Conservation (phyloP, 2,113 vertebrate species). For the Anarhynchus alexandrinus region DNA sequence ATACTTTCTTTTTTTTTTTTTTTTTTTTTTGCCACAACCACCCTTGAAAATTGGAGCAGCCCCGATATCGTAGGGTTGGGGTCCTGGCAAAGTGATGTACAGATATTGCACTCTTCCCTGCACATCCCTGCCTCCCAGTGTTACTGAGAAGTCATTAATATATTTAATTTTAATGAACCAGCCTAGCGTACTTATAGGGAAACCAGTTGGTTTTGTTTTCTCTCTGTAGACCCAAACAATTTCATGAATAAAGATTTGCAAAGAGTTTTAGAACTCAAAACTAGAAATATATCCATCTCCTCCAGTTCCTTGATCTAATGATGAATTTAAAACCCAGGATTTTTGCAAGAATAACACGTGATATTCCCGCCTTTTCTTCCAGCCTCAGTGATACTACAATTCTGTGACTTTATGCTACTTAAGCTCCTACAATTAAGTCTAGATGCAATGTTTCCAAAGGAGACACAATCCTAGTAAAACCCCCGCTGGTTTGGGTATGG, state of each 20-base stretch:
- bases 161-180: slow-evolving; percentile 7
- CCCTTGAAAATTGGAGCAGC: background rate
- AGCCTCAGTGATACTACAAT: background rate
- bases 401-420: background rate
- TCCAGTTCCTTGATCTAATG: slow-evolving; percentile 1
- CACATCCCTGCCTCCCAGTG: background rate
- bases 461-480: background rate
- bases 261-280: background rate
- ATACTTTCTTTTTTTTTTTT: background rate
- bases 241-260: slow-evolving; percentile 41
- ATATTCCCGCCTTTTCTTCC: background rate
- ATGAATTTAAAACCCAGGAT: background rate
- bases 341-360: background rate
- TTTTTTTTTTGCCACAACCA: background rate
- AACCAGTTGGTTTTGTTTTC: slow-evolving; percentile 43
- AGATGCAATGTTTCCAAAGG: background rate
- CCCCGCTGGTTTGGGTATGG: background rate
- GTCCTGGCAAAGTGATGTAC: background rate
- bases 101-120: fast-evolving
- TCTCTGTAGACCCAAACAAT: background rate
- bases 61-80: fast-evolving
- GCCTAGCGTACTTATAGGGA: background rate
- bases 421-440: background rate
- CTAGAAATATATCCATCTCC: background rate
- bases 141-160: background rate